phyloP scores from a whole-genome alignment of 35 echinoderm and acorn worm genomes.

The Apostichopus parvimensis region DNA sequence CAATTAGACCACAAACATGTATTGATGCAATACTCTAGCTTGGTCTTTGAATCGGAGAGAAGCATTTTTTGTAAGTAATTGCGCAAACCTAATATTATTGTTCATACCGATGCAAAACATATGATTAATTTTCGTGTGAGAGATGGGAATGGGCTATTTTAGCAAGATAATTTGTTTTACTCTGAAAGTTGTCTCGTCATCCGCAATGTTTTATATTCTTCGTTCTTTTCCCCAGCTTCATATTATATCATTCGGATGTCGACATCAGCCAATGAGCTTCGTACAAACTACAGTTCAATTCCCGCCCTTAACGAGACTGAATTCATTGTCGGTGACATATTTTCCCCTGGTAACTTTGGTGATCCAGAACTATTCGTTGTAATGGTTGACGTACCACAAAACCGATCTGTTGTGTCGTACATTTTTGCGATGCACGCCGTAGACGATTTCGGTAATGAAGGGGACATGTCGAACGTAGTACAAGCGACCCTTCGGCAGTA shows the following conservation, averaged over 20 bases:
- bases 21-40: too few species aligned
- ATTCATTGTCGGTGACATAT: conserved; percentile 25
- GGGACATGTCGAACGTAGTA: conserved; percentile 53
- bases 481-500: conserved; percentile 46
- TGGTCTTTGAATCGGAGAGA: too few species aligned
- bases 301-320: conserved; percentile 9
- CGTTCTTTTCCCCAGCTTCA: neutral
- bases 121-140: too few species aligned
- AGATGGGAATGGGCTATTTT: too few species aligned
- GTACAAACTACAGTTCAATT: neutral
- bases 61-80: too few species aligned
- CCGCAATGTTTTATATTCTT: too few species aligned
- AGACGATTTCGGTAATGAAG: conserved; percentile 48
- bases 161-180: too few species aligned
- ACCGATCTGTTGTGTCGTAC: conserved; percentile 44
- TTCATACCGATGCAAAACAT: too few species aligned
- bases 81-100: too few species aligned
- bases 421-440: conserved; percentile 52
- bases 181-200: too few species aligned
- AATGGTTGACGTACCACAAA: neutral
- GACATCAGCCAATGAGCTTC: neutral
- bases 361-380: conserved; percentile 47
- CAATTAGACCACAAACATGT: too few species aligned
- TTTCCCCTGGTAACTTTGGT: conserved; percentile 48
- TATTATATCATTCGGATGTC: conserved; percentile 41